Base-by-base conservation (phyloP, 2,797 vertebrate genomes). In the Podargus strigoides region DNA sequence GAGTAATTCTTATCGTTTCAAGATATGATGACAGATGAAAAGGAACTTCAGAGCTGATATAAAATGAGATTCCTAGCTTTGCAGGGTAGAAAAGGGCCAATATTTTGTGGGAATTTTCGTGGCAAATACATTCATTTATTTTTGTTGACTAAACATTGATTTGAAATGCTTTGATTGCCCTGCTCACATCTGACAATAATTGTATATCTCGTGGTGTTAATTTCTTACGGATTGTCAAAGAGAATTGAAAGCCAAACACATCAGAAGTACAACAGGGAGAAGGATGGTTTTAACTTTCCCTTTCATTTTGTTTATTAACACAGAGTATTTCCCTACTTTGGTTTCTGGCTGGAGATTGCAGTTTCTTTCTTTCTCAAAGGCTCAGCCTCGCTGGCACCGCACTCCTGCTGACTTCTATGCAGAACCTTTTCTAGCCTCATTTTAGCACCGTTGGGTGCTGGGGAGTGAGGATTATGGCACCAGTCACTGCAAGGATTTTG, bases 1-100 rank as follows among this genome's bases (percentile, higher is more conserved):
- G 94, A 89, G 87, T 91, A 95, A 97, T 94, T 95, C 96, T 94
- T 94, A 89, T 83, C 91, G 3, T 93, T 94, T 92, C 89, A 55
- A 94, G 93, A 86, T 85, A n/a, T 1, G 73, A 52, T 95, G 95
- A 95, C 94, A 92, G 92, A 95, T 96, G 78, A 94, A 97, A 95
- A 91, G 79, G 87, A 95, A 91, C 89, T 94, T 96, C 94, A 94
- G 95, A 90, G 92, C 52, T 87, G 92, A 95, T 92, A 72, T 79
- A 84, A 95, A 94, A 97, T 89, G 93, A 94, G 93, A 92, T 93
- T 95, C 95, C 7, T 34, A 72, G 85, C 92, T 94, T 94, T 87
- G 69, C 26, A 9, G 87, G 85, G 30, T n/a, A 23, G 89, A 28
- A 87, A 94, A 81, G 76, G 79, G 73, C 73, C 75, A 86, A 90